phyloP scores from a whole-genome alignment of 2,113 vertebrate species.

The Alouatta palliata region DNA sequence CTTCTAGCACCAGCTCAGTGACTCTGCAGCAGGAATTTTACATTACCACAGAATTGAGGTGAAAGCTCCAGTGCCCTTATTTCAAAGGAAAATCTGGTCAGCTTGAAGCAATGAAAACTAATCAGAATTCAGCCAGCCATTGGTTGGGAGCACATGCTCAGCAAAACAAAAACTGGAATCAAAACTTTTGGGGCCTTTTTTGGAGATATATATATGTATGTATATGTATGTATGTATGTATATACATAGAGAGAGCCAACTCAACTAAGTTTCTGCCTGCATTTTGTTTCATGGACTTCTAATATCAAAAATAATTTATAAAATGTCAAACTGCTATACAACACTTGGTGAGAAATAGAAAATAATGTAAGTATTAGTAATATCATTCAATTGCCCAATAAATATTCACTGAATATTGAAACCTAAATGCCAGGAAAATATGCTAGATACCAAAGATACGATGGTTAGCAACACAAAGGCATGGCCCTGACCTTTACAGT shows the following conservation, averaged over 20 bases:
- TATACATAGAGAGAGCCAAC: neutral
- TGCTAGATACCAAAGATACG: neutral
- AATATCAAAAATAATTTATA: neutral
- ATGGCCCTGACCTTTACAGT: neutral
- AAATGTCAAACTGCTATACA: neutral
- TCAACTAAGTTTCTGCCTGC: neutral
- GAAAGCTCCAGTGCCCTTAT: constrained; percentile 53
- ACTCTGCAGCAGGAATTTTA: constrained; percentile 49
- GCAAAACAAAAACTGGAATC: neutral
- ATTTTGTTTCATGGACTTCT: neutral
- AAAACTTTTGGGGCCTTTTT: neutral
- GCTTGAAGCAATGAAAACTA: constrained; percentile 51
- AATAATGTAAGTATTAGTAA: neutral
- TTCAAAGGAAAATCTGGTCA: constrained; percentile 62
- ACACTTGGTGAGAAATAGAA: neutral
- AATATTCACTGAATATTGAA: constrained; percentile 37
- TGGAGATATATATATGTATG: neutral
- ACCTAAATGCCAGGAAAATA: neutral
- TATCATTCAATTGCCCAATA: constrained; percentile 16
- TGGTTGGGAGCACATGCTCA: neutral
- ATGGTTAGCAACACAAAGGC: neutral
- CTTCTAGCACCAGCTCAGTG: constrained; percentile 46
- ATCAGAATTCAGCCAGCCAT: neutral
- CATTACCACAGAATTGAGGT: constrained; percentile 33
- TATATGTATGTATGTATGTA: too few species aligned